Conservation (phyloP, 2,797 vertebrate genomes). For the Anas capensis region DNA sequence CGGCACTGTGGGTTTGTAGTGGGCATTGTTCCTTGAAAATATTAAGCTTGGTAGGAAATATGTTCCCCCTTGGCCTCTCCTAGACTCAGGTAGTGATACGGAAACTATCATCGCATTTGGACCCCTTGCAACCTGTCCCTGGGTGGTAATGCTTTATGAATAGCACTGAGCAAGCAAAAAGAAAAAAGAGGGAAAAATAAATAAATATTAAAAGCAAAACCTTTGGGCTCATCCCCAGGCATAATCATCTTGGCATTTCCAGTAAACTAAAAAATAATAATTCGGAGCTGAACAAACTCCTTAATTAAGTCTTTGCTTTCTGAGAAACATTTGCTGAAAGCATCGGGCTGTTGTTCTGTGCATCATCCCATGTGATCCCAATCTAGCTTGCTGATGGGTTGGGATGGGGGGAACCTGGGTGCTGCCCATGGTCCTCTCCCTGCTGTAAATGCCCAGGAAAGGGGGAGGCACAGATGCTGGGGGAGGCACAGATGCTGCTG, state of each 20-base stretch:
- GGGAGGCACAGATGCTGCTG: rapidly evolving
- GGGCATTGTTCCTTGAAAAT: conserved; percentile 54
- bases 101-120: conserved; percentile 52
- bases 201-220: conserved; percentile 8
- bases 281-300: neutral
- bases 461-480: rapidly evolving
- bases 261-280: neutral
- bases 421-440: neutral
- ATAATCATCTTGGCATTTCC: neutral
- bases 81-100: conserved; percentile 42
- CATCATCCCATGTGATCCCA: neutral
- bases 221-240: conserved; percentile 16
- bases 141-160: conserved; percentile 48
- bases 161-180: conserved; percentile 53
- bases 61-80: conserved; percentile 30
- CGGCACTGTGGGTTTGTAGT: conserved; percentile 12
- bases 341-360: neutral
- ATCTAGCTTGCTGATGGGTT: neutral
- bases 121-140: conserved; percentile 44
- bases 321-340: neutral
- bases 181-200: neutral
- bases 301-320: neutral
- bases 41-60: conserved; percentile 44
- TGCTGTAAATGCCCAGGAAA: neutral
- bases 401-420: neutral